Conservation (phyloP, 2,797 vertebrate genomes). For the Gastrophryne carolinensis region DNA sequence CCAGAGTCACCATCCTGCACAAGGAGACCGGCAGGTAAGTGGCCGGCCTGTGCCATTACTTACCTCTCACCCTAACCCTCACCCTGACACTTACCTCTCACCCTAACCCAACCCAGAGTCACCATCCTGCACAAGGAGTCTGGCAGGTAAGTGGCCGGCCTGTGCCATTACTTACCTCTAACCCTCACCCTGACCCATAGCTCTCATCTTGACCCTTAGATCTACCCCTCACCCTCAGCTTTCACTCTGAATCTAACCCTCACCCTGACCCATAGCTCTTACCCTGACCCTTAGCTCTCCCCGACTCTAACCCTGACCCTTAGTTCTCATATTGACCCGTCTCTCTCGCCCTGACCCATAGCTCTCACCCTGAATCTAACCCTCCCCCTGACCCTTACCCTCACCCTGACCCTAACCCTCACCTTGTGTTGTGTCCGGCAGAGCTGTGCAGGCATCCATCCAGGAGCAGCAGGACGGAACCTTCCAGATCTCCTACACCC, state of each 20-base stretch:
- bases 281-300: not conserved
- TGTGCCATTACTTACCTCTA: no score
- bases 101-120: not conserved
- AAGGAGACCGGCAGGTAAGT: conserved; percentile 56
- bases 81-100: no score
- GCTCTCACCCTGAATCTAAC: not conserved
- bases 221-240: not conserved
- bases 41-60: not conserved
- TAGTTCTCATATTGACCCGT: not conserved
- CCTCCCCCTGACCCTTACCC: not conserved
- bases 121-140: not conserved
- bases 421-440: not conserved
- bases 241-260: not conserved
- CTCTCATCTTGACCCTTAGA: not conserved
- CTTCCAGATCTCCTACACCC: conserved; percentile 78
- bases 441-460: conserved; percentile 70
- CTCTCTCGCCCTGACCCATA: not conserved
- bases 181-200: not conserved
- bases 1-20: conserved; percentile 78
- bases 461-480: conserved; percentile 82
- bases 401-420: not conserved
- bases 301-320: not conserved
- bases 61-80: no score
- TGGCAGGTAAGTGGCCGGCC: not conserved
- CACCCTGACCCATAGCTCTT: not conserved